A percentile compares a stretch with the other conserved stretches of the same genome.
Conservation (phyloP, 2,113 vertebrate genomes). For the Equus quagga region DNA sequence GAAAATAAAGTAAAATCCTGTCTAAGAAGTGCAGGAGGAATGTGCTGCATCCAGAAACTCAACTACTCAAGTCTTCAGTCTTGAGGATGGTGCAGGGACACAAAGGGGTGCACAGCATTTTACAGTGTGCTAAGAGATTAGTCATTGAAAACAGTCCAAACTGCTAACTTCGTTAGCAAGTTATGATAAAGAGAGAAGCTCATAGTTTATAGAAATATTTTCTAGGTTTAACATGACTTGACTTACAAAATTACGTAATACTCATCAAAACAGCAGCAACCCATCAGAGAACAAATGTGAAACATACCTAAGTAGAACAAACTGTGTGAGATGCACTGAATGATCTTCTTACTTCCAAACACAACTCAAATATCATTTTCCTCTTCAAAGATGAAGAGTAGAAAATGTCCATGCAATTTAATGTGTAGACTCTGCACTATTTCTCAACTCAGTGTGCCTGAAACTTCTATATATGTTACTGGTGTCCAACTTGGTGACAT, state of each 20-base stretch:
- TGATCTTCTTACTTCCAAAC: background rate
- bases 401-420: background rate
- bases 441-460: background rate
- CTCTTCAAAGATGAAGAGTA: background rate
- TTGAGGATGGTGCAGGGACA: rapidly evolving
- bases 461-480: background rate
- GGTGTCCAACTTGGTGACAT: background rate
- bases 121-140: background rate
- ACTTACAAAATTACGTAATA: background rate
- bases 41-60: background rate
- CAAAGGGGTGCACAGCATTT: background rate
- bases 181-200: background rate
- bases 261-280: background rate
- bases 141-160: background rate
- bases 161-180: background rate
- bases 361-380: background rate
- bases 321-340: background rate
- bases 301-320: background rate
- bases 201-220: background rate
- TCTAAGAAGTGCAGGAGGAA: background rate
- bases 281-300: background rate
- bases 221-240: background rate
- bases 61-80: background rate
- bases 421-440: background rate
- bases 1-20: background rate